These are phyloP conservation scores for Byasa hedistus DNA, from an alignment of 2,888 invertebrate species.

Conservation along the genomic window DNA sequence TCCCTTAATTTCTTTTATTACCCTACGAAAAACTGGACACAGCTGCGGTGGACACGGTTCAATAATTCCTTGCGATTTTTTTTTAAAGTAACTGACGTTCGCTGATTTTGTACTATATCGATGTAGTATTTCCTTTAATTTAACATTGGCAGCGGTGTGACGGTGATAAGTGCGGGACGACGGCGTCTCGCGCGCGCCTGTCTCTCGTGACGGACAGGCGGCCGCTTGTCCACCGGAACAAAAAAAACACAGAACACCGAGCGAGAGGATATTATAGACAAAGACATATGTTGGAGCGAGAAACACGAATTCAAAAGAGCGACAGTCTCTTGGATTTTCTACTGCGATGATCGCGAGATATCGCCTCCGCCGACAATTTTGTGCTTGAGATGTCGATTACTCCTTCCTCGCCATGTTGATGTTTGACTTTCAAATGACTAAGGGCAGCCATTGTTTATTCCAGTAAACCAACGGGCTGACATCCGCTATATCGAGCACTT, in stretches of 20 bases:
- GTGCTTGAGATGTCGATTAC: conserved; percentile 69
- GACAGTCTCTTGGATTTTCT: conserved; percentile 48
- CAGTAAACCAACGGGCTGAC: conserved; percentile 52
- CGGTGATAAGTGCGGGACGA: conserved; percentile 58
- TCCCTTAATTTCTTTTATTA: conserved; percentile 55
- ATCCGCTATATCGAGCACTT: conserved; percentile 53
- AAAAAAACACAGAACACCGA: conserved; percentile 48
- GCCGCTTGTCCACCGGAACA: conserved; percentile 48
- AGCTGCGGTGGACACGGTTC: conserved; percentile 48
- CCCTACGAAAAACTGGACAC: conserved; percentile 42
- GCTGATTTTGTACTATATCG: conserved; percentile 54
- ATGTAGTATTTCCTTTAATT: conserved; percentile 61
- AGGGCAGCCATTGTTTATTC: conserved; percentile 57
- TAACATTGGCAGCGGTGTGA: conserved; percentile 52
- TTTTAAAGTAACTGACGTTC: conserved; percentile 31
- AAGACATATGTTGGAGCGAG: conserved; percentile 39
- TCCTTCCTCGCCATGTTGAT: conserved; percentile 46
- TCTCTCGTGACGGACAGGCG: conserved; percentile 57
- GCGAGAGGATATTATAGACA: conserved; percentile 40
- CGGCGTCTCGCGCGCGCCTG: conserved; percentile 51
- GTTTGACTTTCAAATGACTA: conserved; percentile 67
- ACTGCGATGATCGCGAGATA: conserved; percentile 51
- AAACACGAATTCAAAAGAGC: conserved; percentile 44
- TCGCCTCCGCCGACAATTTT: conserved; percentile 52
- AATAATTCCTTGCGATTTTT: conserved; percentile 43